Evolutionary conservation across 2,113 vertebrate genomes (phyloP).

Genomic region (Delphinapterus leucas): DNA sequence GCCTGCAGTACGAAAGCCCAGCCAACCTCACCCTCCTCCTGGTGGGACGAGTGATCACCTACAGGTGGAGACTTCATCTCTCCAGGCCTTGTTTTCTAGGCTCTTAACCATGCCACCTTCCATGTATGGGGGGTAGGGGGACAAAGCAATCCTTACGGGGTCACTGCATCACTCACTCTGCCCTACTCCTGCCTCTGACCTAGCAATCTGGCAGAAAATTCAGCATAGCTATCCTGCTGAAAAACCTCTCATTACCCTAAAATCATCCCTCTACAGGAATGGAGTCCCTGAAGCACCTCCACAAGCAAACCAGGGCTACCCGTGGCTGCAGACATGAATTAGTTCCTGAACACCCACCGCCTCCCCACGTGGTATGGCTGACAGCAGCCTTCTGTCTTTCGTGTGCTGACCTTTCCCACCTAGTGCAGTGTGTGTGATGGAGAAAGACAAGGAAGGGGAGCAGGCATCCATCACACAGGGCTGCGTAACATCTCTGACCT

Average conservation of each 20-base stretch:
- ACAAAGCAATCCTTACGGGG: neutral
- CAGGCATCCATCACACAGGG: neutral
- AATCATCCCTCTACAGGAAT: neutral
- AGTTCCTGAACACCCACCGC: neutral
- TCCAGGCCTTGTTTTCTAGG: neutral
- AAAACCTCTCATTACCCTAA: neutral
- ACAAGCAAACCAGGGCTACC: neutral
- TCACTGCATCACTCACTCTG: neutral
- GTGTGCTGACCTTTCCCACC: neutral
- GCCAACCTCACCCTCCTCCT: neutral
- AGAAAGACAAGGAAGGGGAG: neutral
- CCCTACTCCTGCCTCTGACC: neutral
- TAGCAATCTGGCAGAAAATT: neutral
- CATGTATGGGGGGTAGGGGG: accelerated
- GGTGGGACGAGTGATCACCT: neutral
- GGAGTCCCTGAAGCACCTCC: neutral
- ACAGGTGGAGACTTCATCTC: neutral
- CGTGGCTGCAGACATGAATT: neutral
- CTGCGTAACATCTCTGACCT: neutral
- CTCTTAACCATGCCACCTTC: neutral
- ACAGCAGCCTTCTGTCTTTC: neutral
- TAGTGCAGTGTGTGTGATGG: neutral
- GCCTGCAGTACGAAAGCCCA: neutral
- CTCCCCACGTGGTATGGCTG: neutral
- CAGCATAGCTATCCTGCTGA: neutral